Conservation (phyloP, 2,888 invertebrate genomes). For the Pandemis corylana region DNA sequence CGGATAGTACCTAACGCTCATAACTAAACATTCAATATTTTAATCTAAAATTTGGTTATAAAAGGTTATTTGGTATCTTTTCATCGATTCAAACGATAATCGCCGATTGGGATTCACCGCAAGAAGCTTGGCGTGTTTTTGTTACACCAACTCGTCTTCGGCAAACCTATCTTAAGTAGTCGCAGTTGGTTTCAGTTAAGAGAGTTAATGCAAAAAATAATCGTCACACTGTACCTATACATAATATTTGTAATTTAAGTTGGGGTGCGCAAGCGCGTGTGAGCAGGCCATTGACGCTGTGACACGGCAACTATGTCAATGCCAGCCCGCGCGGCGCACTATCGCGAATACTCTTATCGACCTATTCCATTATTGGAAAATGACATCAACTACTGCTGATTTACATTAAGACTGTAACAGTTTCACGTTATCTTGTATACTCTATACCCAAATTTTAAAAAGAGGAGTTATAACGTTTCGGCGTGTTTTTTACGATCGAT, state of each 20-base stretch:
- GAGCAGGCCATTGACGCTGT: constrained; percentile 39
- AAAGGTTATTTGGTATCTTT: no score
- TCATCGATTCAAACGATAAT: no score
- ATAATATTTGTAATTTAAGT: neutral
- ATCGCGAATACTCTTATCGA: constrained; percentile 77
- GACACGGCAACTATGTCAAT: constrained; percentile 76
- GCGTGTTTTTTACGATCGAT: neutral
- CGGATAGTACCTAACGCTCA: no score
- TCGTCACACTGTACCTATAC: no score
- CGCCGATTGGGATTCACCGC: no score
- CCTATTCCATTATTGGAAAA: constrained; percentile 73
- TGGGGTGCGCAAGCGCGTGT: constrained; percentile 31
- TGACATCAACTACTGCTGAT: constrained; percentile 48
- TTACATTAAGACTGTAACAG: constrained; percentile 17
- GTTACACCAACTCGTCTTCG: no score
- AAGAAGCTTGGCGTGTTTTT: no score
- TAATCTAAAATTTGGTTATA: no score
- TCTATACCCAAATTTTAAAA: neutral
- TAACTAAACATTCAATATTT: no score
- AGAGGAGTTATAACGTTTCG: neutral
- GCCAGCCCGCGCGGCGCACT: constrained; percentile 69
- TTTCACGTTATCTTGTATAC: neutral
- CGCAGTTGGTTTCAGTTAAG: no score
- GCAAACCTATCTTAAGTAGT: no score
- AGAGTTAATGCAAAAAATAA: no score